Percentiles rank a stretch among this genome's conserved stretches.
These are phyloP conservation scores for Pherbina coryleti DNA, from an alignment of 2,888 invertebrate genomes.

Conservation along the genomic window DNA sequence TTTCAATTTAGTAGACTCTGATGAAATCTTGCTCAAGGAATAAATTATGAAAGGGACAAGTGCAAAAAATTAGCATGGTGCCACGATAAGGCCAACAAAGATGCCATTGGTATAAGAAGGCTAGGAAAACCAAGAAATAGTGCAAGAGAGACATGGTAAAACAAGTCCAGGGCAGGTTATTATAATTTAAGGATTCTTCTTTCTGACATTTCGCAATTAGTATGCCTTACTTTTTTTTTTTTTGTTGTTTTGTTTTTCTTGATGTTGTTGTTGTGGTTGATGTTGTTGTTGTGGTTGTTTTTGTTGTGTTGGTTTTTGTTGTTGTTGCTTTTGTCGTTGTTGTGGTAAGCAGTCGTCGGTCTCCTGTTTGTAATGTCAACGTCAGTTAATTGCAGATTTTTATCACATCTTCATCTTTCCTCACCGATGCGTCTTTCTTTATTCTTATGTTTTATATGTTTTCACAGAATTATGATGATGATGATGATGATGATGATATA, in stretches of 20 bases:
- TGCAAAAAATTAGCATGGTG: conserved; percentile 31
- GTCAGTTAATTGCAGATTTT: conserved; percentile 27
- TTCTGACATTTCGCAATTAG: conserved; percentile 26
- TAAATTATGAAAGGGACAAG: conserved; percentile 25
- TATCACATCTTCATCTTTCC: not conserved
- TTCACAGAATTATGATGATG: not conserved
- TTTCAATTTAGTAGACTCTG: conserved; percentile 33
- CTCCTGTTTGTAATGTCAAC: conserved; percentile 13
- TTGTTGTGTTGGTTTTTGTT: not conserved
- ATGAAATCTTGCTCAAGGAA: conserved; percentile 32
- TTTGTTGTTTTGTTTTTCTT: not conserved
- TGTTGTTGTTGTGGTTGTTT: not conserved
- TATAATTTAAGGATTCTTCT: conserved; percentile 9
- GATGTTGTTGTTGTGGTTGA: not conserved
- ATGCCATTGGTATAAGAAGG: too few species aligned
- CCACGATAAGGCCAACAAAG: conserved; percentile 25
- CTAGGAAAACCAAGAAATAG: not conserved
- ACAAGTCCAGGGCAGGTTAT: conserved; percentile 17
- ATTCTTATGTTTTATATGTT: not conserved
- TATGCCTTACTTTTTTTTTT: not conserved
- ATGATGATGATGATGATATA: not conserved
- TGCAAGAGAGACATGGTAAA: not conserved
- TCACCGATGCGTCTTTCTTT: not conserved
- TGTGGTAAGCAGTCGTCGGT: not conserved
- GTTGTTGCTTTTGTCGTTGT: not conserved